Conservation (phyloP, 1,140 invertebrate species). For the Yoshiicerus persimilis region DNA sequence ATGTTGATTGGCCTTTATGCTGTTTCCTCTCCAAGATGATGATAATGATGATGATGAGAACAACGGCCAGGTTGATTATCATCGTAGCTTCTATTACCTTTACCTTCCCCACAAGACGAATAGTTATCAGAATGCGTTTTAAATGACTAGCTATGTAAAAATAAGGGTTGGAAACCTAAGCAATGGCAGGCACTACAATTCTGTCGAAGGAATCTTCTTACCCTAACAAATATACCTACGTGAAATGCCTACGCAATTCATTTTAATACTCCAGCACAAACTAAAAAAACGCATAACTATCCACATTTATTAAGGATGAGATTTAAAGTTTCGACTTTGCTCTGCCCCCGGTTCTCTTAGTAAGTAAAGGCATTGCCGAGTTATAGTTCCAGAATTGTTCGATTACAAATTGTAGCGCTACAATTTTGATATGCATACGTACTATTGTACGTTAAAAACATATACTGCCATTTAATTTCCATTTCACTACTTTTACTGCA, state of each 20-base stretch:
- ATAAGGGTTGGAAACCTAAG: too few species aligned
- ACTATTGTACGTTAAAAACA: too few species aligned
- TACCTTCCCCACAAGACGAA: neutral
- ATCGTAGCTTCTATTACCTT: neutral
- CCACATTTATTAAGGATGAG: neutral
- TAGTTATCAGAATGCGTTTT: neutral
- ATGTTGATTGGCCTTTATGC: neutral
- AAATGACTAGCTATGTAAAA: neutral
- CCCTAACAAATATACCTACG: neutral
- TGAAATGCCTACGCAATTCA: neutral
- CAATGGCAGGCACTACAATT: neutral
- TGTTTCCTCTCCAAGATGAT: neutral
- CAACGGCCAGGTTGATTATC: neutral
- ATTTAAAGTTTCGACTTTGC: neutral
- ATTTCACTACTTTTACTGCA: too few species aligned
- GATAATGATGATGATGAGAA: constrained; percentile 18
- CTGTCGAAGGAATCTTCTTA: neutral
- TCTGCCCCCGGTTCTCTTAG: neutral
- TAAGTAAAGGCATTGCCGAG: too few species aligned
- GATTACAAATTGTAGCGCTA: too few species aligned
- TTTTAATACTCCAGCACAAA: neutral
- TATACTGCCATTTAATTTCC: too few species aligned
- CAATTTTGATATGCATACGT: too few species aligned
- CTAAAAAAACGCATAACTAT: neutral
- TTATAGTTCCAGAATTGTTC: too few species aligned